Base-by-base conservation (phyloP, 2,113 vertebrate species). In the Alethe diademata region DNA sequence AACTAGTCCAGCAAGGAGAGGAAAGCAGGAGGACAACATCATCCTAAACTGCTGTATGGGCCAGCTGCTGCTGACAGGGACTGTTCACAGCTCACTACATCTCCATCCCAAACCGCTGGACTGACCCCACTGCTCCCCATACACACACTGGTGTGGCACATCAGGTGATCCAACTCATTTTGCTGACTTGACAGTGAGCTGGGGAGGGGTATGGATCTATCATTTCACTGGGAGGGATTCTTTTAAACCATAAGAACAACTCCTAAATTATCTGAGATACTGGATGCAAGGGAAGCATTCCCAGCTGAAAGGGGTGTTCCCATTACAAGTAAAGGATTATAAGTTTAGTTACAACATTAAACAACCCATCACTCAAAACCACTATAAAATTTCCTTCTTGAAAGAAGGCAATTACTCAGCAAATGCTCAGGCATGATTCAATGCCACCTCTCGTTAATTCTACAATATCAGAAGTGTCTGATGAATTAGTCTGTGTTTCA, bases 391-490 rank as follows among this genome's bases (percentile, higher is more conserved):
- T 74, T 84, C 69, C 73, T 74, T 64, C 73, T 85, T 91, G 70
- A 86, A 85, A 91, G 69, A 28, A 78, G 19, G 45, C 61, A 89
- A 92, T 92, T 97, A 95, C 45, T 91, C 40, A 92, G 74, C 76
- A 91, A 95, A 78, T 64, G 75, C 62, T 93, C 45, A 85, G 50
- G 64, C 83, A 71, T 61, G 17, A 85, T 92, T 87, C 88, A 87
- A 92, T 70, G 90, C 33, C 86, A 86, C 25, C 47, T 86, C 86
- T 65, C 53, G 42, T 86, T 93, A 93, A 82, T 94, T 89, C 74
- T 72, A 91, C 70, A 85, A 12, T 87, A 95, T 76, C 50, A 92
- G 36, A 82, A 91, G 54, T 22, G 70, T 89, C 80, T 88, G 43
- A 72, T 81, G 58, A 94, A 94, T 89, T 87, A 92, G 54, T 33